Evolutionary conservation across 1,140 invertebrate genomes (phyloP).

Genomic region (Pseudoatta argentina): DNA sequence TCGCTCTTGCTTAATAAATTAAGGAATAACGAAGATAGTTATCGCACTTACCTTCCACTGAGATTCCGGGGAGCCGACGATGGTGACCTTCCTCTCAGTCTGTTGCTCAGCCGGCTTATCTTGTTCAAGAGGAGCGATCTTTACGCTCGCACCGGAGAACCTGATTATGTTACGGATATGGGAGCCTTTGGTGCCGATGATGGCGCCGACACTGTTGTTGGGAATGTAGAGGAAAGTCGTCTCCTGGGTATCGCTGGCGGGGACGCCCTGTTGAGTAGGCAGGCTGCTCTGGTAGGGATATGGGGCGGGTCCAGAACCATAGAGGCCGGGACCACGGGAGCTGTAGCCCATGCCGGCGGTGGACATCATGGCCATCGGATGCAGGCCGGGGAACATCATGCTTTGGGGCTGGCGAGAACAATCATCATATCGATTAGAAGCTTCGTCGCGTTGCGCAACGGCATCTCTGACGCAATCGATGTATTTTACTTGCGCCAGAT

Average conservation of each 20-base stretch:
- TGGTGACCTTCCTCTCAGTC: slow-evolving; percentile 97
- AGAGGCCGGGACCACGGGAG: slow-evolving; percentile 87
- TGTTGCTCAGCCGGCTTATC: slow-evolving; percentile 91
- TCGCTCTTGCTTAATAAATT: not conserved
- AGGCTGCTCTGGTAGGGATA: slow-evolving; percentile 85
- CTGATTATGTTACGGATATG: slow-evolving; percentile 99
- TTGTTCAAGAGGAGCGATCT: slow-evolving; percentile 95
- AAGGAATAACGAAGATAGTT: not conserved
- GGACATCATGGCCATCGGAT: slow-evolving; percentile 99
- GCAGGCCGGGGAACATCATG: slow-evolving; percentile 97
- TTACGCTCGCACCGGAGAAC: slow-evolving; percentile 97
- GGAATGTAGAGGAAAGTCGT: slow-evolving; percentile 98
- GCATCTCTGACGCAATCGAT: not conserved
- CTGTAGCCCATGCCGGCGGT: slow-evolving; percentile 92
- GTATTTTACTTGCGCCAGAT: not conserved
- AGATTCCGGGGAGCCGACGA: slow-evolving; percentile 96
- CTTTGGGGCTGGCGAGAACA: slow-evolving; percentile 91
- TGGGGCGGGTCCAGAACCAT: slow-evolving; percentile 87
- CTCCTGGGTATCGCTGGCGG: slow-evolving; percentile 90
- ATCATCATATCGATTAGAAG: slow-evolving; percentile 39
- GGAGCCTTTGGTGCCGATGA: slow-evolving; percentile 98
- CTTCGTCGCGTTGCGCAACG: not conserved
- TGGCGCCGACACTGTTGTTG: slow-evolving; percentile 98
- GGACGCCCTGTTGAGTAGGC: slow-evolving; percentile 84
- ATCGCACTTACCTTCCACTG: slow-evolving; percentile 94